phyloP scores from a whole-genome alignment of 2,797 vertebrate species.

The Micrastur ruficollis region DNA sequence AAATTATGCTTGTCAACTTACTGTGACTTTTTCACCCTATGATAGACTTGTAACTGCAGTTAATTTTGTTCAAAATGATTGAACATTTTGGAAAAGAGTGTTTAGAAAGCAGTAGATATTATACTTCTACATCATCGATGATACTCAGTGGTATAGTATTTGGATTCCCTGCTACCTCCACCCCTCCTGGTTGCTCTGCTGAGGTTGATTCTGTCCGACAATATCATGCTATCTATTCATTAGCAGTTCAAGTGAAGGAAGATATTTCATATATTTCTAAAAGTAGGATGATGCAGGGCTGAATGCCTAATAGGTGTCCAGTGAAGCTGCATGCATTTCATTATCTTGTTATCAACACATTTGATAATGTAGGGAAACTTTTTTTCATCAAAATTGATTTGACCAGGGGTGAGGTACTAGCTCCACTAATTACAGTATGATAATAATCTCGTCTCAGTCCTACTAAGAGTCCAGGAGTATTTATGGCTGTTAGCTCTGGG shows the following conservation, averaged over 20 bases:
- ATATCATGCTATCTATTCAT: neutral
- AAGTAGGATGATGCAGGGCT: neutral
- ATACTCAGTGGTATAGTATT: neutral
- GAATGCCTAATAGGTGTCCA: neutral
- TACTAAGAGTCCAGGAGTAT: neutral
- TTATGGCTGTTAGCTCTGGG: neutral
- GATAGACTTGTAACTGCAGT: neutral
- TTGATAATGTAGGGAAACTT: neutral
- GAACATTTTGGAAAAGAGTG: conserved; percentile 1
- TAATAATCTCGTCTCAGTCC: neutral
- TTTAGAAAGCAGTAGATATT: neutral
- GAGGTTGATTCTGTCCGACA: neutral
- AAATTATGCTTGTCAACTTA: conserved; percentile 35
- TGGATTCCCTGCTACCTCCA: neutral
- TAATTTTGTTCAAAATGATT: conserved; percentile 24
- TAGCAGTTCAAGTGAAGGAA: neutral
- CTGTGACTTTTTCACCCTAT: neutral
- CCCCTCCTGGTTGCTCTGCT: neutral
- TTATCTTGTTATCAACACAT: neutral
- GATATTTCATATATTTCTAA: neutral
- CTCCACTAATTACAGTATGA: neutral
- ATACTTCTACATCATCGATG: neutral
- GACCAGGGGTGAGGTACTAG: neutral
- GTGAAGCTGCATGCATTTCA: neutral
- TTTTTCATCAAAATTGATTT: neutral